These are phyloP conservation scores for Ganaspis sp. DNA, from an alignment of 1,140 invertebrate species.

Conservation along the genomic window DNA sequence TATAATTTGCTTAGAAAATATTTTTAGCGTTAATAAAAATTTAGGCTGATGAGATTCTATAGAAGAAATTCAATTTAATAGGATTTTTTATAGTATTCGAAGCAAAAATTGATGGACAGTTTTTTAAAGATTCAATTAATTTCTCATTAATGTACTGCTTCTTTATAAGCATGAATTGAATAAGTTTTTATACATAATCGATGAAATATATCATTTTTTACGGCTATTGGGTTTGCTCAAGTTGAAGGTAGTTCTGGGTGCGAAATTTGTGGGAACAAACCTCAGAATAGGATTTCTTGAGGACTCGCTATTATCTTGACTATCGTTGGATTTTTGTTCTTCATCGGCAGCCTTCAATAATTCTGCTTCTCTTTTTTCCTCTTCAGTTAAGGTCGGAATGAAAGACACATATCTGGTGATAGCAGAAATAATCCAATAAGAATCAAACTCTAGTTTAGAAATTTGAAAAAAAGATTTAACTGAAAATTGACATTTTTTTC, in stretches of 20 bases:
- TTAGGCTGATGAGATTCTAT: too few relatives aligned
- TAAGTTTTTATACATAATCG: too few relatives aligned
- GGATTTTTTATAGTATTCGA: too few relatives aligned
- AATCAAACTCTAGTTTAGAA: conserved; percentile 36
- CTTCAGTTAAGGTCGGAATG: conserved; percentile 38
- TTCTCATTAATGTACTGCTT: too few relatives aligned
- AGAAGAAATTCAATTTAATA: too few relatives aligned
- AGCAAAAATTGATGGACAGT: too few relatives aligned
- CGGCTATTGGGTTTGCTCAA: not conserved
- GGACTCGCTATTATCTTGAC: not conserved
- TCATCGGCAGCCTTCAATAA: not conserved
- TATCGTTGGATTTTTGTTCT: not conserved
- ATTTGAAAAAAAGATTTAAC: not conserved
- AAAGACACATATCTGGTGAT: conserved; percentile 41
- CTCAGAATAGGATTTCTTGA: conserved; percentile 6
- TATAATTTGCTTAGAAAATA: too few relatives aligned
- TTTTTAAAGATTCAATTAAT: too few relatives aligned
- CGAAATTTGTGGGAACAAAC: conserved; percentile 18
- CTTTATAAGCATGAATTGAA: too few relatives aligned
- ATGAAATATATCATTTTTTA: too few relatives aligned
- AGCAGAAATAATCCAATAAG: not conserved
- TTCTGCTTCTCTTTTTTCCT: conserved; percentile 32
- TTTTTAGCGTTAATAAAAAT: too few relatives aligned
- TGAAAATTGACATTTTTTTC: not conserved
- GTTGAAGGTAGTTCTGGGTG: conserved; percentile 35